Evolutionary conservation across 64 coral and sea anemone genomes (phyloP), one percentile per base, ranked within the genome.

Genomic region (Montipora cactus): DNA sequence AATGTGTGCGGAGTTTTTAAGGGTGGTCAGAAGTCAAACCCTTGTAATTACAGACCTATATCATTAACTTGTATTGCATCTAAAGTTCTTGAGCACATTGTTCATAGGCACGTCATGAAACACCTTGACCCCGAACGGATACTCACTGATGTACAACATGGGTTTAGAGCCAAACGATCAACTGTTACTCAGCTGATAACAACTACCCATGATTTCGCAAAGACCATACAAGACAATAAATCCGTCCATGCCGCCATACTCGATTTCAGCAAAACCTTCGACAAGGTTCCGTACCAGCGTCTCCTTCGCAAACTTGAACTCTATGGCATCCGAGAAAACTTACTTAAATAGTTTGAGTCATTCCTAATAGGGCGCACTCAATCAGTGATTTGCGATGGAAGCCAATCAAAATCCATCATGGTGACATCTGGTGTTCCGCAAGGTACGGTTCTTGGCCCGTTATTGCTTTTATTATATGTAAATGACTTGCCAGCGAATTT

Each of bases 181-280:
- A 64, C 59, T 13, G 13, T 64, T 64, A 64, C 59, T 64, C 59
- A 64, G 59, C 13, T 64, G 59, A 64, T 64, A 64, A 13, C 0
- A 15, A 64, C 59, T 13, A 64, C 6, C 59, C 5, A 64, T 15
- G 59, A 64, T 2, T 64, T 64, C 0, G 59, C 10, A 2, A 64
- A 64, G 59, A 64, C 5, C 59, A 64, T 64, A 13, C 59, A n/a
- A n/a, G n/a, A n/a, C n/a, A n/a, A n/a, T n/a, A n/a, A n/a, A 53
- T 53, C 5, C 1, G 51, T 53, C 9, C 9, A 53, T 53, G 51
- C 51, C 9, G 51, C 51, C 5, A 9, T 9, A 50, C 51, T 53
- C 5, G 51, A 53, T 90, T 77, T 64, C 84, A 66, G 80, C n/a
- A 75, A 23, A 7, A 28, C 72, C 72, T 75, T 23, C 22, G 22